Evolutionary conservation across 2,888 invertebrate genomes (phyloP), one percentile per base, ranked within the genome.

Genomic region (Acanthosepion lycidas): DNA sequence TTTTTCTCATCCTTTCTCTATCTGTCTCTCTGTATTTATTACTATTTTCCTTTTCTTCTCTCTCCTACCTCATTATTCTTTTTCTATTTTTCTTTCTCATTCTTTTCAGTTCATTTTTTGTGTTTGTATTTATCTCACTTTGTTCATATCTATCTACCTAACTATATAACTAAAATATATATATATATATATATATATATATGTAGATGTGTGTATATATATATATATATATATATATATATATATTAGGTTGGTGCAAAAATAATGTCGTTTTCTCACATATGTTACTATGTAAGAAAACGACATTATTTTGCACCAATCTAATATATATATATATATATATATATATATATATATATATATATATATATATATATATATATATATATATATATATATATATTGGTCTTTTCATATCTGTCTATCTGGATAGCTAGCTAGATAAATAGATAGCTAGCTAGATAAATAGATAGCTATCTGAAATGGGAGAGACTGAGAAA

Each of bases 211-310:
- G n/a, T n/a, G n/a, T n/a, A 91, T 42, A 91, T 28, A 28, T 91
- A n/a, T 91, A n/a, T 91, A 91, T 42, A 91, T 91, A 91, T 28
- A 91, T 91, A 91, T 91, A 91, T 91, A 91, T 91, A 91, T n/a
- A 91, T 91, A 91, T n/a, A 4, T 42, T n/a, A n/a, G n/a, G n/a
- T n/a, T n/a, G n/a, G n/a, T n/a, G n/a, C n/a, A n/a, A n/a, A n/a
- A n/a, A n/a, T n/a, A n/a, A n/a, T n/a, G n/a, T n/a, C n/a, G n/a
- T n/a, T n/a, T n/a, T n/a, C n/a, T n/a, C n/a, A n/a, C n/a, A n/a
- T n/a, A n/a, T n/a, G n/a, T n/a, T n/a, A n/a, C n/a, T n/a, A n/a
- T n/a, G n/a, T n/a, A n/a, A n/a, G n/a, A n/a, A n/a, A n/a, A n/a
- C n/a, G n/a, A n/a, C n/a, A n/a, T n/a, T n/a, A n/a, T n/a, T n/a